Evolutionary conservation across 2,888 invertebrate genomes (phyloP), one percentile per base, ranked within the genome.

Genomic region (Philhelius pedissequus): DNA sequence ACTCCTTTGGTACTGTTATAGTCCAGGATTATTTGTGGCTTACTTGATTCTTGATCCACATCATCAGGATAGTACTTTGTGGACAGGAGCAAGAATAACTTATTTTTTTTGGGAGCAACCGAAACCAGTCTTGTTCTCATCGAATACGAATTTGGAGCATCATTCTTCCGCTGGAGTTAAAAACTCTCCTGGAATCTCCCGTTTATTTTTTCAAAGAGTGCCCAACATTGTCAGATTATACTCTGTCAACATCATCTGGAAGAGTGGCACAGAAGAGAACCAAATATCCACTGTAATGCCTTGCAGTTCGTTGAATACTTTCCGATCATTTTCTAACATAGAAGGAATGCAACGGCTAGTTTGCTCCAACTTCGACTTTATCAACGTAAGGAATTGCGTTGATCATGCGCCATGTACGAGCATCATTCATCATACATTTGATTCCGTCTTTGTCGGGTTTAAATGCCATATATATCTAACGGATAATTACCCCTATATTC

Each of bases 361-460:
- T 69, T 43, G 73, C 52, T 35, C 6, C 68, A 60, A 43, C 58
- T 27, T 30, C 5, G 13, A 73, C 73, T 43, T 62, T 66, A 38
- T 38, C 80, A 9, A 74, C 56, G 20, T 80, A 74, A n/a, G 62
- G 68, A 74, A 69, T 62, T 25, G 80, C 69, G 35, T 60, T 43
- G 1, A 62, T 32, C 38, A 75, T 60, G 52, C 74, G 74, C 58
- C 38, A 74, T 15, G 74, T 70, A 15, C 48, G 43, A 15, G 69
- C 32, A 30, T 80, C 69, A 27, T 69, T 75, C 62, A 76, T 38
- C 38, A 48, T 56, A 48, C 70, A 45, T 64, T 64, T 74, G 2
- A 74, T 11, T 8, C 62, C 52, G 40, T 64, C 30, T 43, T 64
- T 74, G 18, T 64, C 64, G 54, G 64, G 54, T 25, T 64, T 74